Base-by-base conservation (phyloP, 1,140 invertebrate species). In the Acromyrmex heyeri region DNA sequence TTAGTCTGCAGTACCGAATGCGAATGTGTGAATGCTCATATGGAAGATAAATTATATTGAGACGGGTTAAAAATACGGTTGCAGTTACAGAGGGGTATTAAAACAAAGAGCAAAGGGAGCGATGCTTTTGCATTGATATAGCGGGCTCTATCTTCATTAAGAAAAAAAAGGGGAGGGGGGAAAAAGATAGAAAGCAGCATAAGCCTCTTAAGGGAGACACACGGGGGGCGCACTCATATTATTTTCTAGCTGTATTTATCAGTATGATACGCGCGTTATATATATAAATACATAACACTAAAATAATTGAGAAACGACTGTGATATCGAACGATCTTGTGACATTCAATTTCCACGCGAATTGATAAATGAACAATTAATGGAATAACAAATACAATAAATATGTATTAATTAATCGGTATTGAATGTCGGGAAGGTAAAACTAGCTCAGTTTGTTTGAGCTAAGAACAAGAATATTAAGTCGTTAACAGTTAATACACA, bases 251-350 rank as follows among this genome's bases (percentile, higher is more conserved):
- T 93, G 90, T 95, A 94, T 94, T 94, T 94, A 94, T 93, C 93
- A 93, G 88, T 93, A 94, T 87, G 87, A 92, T 93, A 92, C 87
- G 91, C 88, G 72, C 72, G 55, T 59, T 75, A 75, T 94, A 94
- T 95, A 94, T 91, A 92, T 95, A 95, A 95, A 93, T 92, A 92
- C 91, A 94, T 94, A 94, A 92, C 94, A 93, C 94, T 88, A 92
- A 93, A 93, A 89, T 91, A 93, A 93, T 91, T 93, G 93, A 94
- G 92, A 95, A 94, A 95, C 94, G 94, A 95, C 95, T 95, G 95
- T 95, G 95, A 95, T 95, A 95, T 94, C 93, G 91, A 95, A 95
- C 94, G 94, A 95, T 95, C 94, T 95, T 95, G 94, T 93, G 93
- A 95, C 94, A 95, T 95, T 95, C 94, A 94, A 95, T 95, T 94